Base-by-base conservation (phyloP, 2,888 invertebrate species). In the Scrobipalpa costella region DNA sequence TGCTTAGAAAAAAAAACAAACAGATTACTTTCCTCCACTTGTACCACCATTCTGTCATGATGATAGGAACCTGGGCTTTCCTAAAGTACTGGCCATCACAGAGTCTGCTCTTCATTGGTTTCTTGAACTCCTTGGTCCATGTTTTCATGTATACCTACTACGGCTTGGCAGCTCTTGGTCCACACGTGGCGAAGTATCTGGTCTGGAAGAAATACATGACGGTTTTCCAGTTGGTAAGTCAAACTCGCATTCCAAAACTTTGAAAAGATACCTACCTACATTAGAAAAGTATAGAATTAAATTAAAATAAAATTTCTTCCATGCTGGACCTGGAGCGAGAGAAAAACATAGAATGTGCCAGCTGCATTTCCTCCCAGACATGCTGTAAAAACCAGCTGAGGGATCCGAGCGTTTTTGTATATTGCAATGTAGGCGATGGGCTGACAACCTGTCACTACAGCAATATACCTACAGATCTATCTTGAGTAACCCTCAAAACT, bases 161-260 rank as follows among this genome's bases (percentile, higher is more conserved):
- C 73, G 93, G 95, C 49, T 81, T 96, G 77, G 92, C 96, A 0
- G 95, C 96, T 0, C 84, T 96, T 66, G 97, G 96, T 13, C 96
- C 96, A 0, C 81, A 92, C 33, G 94, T 94, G 68, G 93, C 94
- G 66, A 95, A 95, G 75, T 96, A 95, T 80, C 86, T 97, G 57
- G 96, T 95, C 93, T 97, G 96, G 96, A 97, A 97, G 82, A 95
- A 94, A 72, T 95, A 96, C 78, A 94, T 97, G 88, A 97, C 97
- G 0, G 93, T 92, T 66, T 92, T 97, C 73, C 97, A 97, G 83
- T 85, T 97, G 92, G 96, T 95, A 80, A 92, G 89, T 81, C 11
- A 7, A 27, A 9, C 9, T 49, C 2, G 38, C 8, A 38, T n/a
- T n/a, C n/a, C n/a, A n/a, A n/a, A n/a, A 38, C 13, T 2, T 49